Evolutionary conservation across 2,113 vertebrate genomes (phyloP).

Genomic region (Rhagologus leucostigma): DNA sequence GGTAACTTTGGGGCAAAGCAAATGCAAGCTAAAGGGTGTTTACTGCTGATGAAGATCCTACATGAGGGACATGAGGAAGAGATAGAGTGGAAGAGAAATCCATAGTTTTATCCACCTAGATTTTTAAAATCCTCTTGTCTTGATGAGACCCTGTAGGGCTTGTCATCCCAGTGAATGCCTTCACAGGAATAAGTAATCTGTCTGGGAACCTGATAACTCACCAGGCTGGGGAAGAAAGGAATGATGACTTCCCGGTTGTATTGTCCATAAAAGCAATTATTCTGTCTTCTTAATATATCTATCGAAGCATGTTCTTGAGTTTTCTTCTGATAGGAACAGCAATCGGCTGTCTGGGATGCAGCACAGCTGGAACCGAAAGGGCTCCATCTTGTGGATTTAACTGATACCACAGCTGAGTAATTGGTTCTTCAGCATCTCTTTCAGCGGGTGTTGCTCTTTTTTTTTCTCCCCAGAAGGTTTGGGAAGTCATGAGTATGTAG

Average conservation of each 20-base stretch:
- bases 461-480: neutral
- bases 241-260: neutral
- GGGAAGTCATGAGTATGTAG: neutral
- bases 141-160: neutral
- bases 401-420: neutral
- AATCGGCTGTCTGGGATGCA: neutral
- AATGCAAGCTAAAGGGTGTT: neutral
- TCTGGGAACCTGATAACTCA: neutral
- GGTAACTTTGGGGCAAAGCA: neutral
- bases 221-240: neutral
- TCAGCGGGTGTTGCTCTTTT: rapidly evolving
- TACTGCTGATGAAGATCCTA: neutral
- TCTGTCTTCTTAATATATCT: neutral
- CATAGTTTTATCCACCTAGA: neutral
- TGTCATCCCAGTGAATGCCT: neutral
- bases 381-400: neutral
- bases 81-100: neutral
- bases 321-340: neutral
- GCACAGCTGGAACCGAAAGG: neutral
- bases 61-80: neutral
- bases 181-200: neutral
- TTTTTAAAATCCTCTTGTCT: neutral
- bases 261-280: neutral
- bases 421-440: neutral
- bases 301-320: neutral